A percentile compares a stretch with the other conserved stretches of the same genome.
Evolutionary conservation across 2,113 vertebrate species (phyloP).

Genomic region (Catagonus wagneri): DNA sequence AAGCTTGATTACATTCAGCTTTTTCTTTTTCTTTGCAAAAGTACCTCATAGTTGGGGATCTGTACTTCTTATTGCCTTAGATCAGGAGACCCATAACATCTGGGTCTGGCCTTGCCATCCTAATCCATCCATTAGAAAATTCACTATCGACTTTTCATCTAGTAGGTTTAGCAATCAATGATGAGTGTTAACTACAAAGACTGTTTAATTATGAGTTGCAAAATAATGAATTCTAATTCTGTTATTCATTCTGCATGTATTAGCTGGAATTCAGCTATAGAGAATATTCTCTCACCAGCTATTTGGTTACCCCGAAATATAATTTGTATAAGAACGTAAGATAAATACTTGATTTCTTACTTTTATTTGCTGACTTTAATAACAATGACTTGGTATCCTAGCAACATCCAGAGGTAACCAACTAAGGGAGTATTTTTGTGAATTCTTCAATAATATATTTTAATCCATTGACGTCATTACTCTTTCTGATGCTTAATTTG

Average conservation of each 20-base stretch:
- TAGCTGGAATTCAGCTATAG: background rate
- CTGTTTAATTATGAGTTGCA: background rate
- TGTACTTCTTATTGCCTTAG: background rate
- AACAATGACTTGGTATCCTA: conserved; percentile 28
- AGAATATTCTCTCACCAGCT: background rate
- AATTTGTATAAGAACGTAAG: background rate
- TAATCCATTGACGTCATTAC: background rate
- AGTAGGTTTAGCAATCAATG: background rate
- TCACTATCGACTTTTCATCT: background rate
- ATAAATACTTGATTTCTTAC: background rate
- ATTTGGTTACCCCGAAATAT: background rate
- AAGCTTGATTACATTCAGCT: background rate
- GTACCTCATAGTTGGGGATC: background rate
- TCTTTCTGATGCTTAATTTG: background rate
- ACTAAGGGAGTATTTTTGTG: background rate
- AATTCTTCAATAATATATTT: conserved; percentile 13
- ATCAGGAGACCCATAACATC: background rate
- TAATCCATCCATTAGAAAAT: background rate
- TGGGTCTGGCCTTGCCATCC: background rate
- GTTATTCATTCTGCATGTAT: background rate
- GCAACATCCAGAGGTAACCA: background rate
- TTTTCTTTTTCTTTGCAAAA: background rate
- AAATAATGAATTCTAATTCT: background rate
- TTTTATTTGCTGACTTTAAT: background rate
- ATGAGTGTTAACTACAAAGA: background rate